Evolutionary conservation across 2,888 invertebrate genomes (phyloP).

Genomic region (Neoascia interrupta): DNA sequence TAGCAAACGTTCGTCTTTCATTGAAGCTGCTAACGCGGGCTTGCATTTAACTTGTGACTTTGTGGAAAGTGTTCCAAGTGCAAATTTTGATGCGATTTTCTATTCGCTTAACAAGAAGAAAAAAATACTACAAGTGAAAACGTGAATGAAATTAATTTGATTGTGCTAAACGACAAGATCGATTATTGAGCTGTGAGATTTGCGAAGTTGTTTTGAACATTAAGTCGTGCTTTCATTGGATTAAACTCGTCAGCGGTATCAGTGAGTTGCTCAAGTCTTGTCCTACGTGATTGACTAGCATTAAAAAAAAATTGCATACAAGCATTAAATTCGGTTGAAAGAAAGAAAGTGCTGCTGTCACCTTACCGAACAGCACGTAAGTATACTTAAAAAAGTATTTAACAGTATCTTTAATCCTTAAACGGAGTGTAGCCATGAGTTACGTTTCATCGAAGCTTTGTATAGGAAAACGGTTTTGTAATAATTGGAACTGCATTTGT

Average conservation of each 20-base stretch:
- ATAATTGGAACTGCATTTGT: too few relatives aligned
- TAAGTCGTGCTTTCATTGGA: slow-evolving; percentile 5
- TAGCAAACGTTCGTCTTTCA: slow-evolving; percentile 44
- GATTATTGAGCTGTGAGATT: background rate
- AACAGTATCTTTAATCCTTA: slow-evolving; percentile 9
- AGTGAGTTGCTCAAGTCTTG: slow-evolving; percentile 2
- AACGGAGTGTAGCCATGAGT: slow-evolving; percentile 5
- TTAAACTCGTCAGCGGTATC: slow-evolving; percentile 10
- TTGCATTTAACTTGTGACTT: too few relatives aligned
- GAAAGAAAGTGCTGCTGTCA: slow-evolving; percentile 20
- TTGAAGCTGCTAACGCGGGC: slow-evolving; percentile 12
- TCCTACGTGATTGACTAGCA: slow-evolving; percentile 10
- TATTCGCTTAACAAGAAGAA: background rate
- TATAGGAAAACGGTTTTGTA: too few relatives aligned
- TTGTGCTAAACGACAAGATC: slow-evolving; percentile 11
- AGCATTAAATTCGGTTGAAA: background rate
- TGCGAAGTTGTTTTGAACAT: slow-evolving; percentile 3
- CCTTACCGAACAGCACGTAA: slow-evolving; percentile 9
- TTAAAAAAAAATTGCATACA: background rate
- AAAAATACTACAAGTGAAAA: slow-evolving; percentile 15
- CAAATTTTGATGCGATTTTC: slow-evolving; percentile 19
- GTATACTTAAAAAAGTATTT: slow-evolving; percentile 15
- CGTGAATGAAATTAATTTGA: background rate
- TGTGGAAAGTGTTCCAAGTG: slow-evolving; percentile 37
- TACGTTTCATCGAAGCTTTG: background rate